A percentile compares a stretch with the other conserved stretches of the same genome.
phyloP scores from a whole-genome alignment of 2,113 vertebrate species.

The Gallinago jamesoni region DNA sequence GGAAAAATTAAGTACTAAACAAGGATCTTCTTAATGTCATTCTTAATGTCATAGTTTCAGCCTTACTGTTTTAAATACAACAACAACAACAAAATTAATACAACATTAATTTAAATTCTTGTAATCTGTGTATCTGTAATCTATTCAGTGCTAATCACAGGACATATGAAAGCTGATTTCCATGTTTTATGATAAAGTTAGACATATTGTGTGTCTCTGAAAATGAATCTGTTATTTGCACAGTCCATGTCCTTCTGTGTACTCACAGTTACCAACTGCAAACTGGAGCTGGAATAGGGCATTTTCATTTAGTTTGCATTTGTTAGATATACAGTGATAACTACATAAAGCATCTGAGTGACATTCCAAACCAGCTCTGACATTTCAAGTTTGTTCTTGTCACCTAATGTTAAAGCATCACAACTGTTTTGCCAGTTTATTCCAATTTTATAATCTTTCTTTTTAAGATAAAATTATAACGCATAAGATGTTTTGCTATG shows the following conservation, averaged over 20 bases:
- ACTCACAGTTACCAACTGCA: not conserved
- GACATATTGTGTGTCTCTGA: not conserved
- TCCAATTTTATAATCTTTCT: not conserved
- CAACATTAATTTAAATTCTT: not conserved
- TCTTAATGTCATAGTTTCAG: not conserved
- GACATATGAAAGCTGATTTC: not conserved
- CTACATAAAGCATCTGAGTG: conserved; percentile 16
- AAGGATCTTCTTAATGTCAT: not conserved
- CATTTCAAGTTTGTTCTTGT: conserved; percentile 42
- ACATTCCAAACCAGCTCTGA: conserved; percentile 23
- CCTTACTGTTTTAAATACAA: not conserved
- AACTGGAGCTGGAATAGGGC: not conserved
- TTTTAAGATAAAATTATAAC: not conserved
- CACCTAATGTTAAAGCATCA: not conserved
- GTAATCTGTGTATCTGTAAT: not conserved
- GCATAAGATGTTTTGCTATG: not conserved
- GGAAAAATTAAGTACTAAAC: not conserved
- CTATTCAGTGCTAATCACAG: not conserved
- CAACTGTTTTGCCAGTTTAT: not conserved
- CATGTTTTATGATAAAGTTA: not conserved
- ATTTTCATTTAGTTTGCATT: not conserved
- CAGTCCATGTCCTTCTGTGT: not conserved
- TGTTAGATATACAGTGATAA: conserved; percentile 9
- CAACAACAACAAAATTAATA: not conserved
- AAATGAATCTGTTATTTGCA: not conserved